These are phyloP conservation scores for Sakesphorus luctuosus DNA, from an alignment of 2,113 vertebrate species.

Conservation along the genomic window DNA sequence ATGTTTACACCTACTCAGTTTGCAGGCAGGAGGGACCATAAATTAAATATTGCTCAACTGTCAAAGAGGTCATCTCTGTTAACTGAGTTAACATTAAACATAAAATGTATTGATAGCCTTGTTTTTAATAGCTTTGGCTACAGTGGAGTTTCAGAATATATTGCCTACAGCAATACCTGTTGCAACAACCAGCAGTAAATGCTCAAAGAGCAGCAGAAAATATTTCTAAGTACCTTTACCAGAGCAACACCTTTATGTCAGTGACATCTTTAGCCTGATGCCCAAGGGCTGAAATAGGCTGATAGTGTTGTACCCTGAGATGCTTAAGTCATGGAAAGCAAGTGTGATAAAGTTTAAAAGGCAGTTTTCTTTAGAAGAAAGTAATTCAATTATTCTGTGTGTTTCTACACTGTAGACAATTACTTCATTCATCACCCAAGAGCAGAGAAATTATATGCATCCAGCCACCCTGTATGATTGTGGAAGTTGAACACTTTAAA, in stretches of 20 bases:
- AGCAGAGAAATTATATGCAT: neutral
- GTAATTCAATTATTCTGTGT: fast-evolving
- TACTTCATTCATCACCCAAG: neutral
- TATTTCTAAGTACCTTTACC: neutral
- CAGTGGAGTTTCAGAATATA: neutral
- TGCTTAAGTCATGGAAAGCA: neutral
- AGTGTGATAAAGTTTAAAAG: neutral
- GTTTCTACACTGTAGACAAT: neutral
- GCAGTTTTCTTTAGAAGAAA: neutral
- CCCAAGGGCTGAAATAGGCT: neutral
- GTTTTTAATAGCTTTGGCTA: neutral
- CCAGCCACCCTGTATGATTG: neutral
- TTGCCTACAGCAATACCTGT: neutral
- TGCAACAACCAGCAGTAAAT: neutral
- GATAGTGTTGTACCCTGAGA: neutral
- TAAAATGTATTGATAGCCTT: neutral
- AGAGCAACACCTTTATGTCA: neutral
- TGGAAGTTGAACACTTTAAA: neutral
- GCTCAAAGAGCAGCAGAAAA: neutral
- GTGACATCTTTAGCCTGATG: neutral
- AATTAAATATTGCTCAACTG: neutral
- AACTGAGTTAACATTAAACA: slow-evolving; percentile 18
- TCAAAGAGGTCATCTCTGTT: neutral
- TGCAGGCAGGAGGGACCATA: neutral
- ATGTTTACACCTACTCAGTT: neutral